phyloP scores from a whole-genome alignment of 2,113 vertebrate genomes.

The Cryptoleucopteryx plumbea region DNA sequence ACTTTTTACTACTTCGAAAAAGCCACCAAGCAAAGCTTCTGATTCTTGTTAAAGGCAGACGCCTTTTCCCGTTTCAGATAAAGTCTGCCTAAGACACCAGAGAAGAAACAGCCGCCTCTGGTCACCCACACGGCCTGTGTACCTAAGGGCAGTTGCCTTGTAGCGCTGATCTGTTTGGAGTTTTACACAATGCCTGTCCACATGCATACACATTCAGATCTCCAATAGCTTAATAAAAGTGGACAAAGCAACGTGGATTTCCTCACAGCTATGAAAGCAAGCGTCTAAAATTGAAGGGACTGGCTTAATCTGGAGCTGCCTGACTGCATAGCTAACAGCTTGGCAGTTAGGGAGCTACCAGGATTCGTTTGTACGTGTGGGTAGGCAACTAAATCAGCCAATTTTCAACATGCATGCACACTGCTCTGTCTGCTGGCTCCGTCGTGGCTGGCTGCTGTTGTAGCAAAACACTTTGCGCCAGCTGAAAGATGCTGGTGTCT shows the following conservation, averaged over 20 bases:
- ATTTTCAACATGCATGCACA: constrained; percentile 61
- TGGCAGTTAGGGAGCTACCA: constrained; percentile 30
- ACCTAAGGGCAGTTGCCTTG: background rate
- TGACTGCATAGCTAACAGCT: constrained; percentile 26
- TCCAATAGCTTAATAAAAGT: background rate
- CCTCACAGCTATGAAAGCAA: constrained; percentile 37
- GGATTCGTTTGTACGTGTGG: background rate
- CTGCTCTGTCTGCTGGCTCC: constrained; percentile 36
- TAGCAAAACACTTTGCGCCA: constrained; percentile 17
- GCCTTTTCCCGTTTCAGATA: background rate
- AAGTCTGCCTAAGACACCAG: background rate
- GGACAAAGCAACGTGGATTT: background rate
- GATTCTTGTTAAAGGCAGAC: background rate
- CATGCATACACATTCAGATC: background rate
- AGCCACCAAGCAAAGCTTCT: background rate
- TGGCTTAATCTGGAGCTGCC: constrained; percentile 24
- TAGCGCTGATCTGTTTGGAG: background rate
- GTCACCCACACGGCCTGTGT: background rate
- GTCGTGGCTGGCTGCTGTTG: background rate
- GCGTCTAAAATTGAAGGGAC: constrained; percentile 1
- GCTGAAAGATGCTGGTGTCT: background rate
- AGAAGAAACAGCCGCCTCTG: background rate
- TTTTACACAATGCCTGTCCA: background rate
- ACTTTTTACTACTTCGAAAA: background rate
- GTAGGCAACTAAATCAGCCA: constrained; percentile 50